Conservation (phyloP, 2,113 vertebrate genomes). For the Polypterus senegalus region DNA sequence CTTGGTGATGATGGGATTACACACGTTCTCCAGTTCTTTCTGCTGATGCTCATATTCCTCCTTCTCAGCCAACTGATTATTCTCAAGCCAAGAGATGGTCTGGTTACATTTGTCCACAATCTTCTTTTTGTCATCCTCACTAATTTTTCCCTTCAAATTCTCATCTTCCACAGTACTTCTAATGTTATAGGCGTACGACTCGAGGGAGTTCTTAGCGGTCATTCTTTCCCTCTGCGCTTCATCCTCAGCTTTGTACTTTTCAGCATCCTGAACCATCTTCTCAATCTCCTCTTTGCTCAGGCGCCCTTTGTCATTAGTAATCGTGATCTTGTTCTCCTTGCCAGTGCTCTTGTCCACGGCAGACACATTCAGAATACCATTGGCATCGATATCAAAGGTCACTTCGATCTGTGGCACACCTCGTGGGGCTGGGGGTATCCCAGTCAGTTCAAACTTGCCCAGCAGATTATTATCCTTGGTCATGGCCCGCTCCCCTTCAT, state of each 20-base stretch:
- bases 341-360: constrained; percentile 66
- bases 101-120: constrained; percentile 61
- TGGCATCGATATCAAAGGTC: constrained; percentile 65
- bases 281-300: constrained; percentile 68
- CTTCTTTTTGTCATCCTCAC: constrained; percentile 58
- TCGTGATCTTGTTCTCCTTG: constrained; percentile 68
- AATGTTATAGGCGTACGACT: constrained; percentile 63
- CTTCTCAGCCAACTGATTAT: constrained; percentile 66
- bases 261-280: constrained; percentile 66
- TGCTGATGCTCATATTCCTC: constrained; percentile 68
- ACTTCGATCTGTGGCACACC: constrained; percentile 67
- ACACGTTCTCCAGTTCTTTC: constrained; percentile 64
- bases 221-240: constrained; percentile 57
- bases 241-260: constrained; percentile 63
- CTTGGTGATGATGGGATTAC: constrained; percentile 64
- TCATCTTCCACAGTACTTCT: constrained; percentile 62
- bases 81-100: constrained; percentile 56
- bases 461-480: constrained; percentile 69
- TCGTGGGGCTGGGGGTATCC: constrained; percentile 58
- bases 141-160: constrained; percentile 62
- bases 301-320: constrained; percentile 67
- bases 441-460: constrained; percentile 62
- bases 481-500: constrained; percentile 61
- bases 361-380: constrained; percentile 59
- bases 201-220: constrained; percentile 54